These are phyloP conservation scores for Ennomos fuscantarius DNA, from an alignment of 2,888 invertebrate genomes.

Conservation along the genomic window DNA sequence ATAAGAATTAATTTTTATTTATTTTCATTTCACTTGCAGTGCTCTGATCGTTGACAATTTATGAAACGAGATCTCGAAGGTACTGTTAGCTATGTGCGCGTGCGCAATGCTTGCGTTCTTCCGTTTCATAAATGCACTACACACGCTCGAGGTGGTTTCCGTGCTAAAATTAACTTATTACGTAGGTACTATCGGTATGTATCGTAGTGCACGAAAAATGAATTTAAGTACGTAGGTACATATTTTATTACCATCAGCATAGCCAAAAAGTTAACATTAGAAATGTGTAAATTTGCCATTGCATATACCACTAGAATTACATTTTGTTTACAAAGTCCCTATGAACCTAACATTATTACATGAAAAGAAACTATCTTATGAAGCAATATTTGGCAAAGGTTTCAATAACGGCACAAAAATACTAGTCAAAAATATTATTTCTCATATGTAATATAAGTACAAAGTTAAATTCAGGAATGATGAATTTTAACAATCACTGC, in stretches of 20 bases:
- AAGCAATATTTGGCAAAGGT: conserved; percentile 58
- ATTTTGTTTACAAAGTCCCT: conserved; percentile 35
- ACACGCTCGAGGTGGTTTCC: conserved; percentile 45
- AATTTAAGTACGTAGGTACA: conserved; percentile 52
- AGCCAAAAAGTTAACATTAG: conserved; percentile 35
- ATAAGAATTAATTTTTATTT: conserved; percentile 66
- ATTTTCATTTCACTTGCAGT: conserved; percentile 73
- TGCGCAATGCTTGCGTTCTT: conserved; percentile 48
- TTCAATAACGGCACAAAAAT: conserved; percentile 47
- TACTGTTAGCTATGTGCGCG: conserved; percentile 39
- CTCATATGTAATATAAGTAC: conserved; percentile 23
- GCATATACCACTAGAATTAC: conserved; percentile 18
- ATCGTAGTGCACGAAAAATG: conserved; percentile 37
- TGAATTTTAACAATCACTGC: conserved; percentile 38
- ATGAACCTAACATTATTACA: conserved; percentile 39
- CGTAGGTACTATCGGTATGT: conserved; percentile 37
- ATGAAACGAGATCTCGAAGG: conserved; percentile 71
- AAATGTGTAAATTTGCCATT: conserved; percentile 23
- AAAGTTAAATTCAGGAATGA: conserved; percentile 43
- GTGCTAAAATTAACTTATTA: conserved; percentile 37
- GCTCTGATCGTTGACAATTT: conserved; percentile 73
- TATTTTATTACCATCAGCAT: conserved; percentile 38
- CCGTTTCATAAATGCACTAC: conserved; percentile 65
- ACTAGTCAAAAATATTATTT: conserved; percentile 36
- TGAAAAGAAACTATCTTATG: conserved; percentile 46